Evolutionary conservation across 2,888 invertebrate species (phyloP), one percentile per base, ranked within the genome.

Genomic region (Drosophila cognata): DNA sequence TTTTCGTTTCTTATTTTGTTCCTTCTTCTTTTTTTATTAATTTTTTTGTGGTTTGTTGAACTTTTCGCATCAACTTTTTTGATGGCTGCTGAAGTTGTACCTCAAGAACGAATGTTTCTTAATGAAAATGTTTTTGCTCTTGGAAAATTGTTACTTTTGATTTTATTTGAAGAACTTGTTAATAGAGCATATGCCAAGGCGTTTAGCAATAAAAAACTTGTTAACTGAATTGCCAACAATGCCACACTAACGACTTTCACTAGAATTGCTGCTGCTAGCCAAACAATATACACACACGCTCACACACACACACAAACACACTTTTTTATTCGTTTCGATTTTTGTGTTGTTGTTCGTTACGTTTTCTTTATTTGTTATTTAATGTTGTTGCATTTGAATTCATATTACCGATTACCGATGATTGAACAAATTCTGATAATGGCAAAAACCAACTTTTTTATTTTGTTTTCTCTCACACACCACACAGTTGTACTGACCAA

Each of bases 401-500:
- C n/a, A 55, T 60, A 65, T 69, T 46, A 50, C 28, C n/a, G 59
- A 57, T 70, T 59, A 59, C 38, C 41, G 43, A 53, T 72, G 46
- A 68, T 74, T 79, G 64, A 74, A 63, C 51, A 35, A 18, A 70
- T 70, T 55, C 33, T 74, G 67, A 70, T 75, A 64, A 76, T 75
- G 58, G 70, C 71, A 53, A 78, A 60, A 36, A 79, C 69, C 55
- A 52, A 69, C 69, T 51, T 73, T 77, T 74, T 74, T 71, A 74
- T 84, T 83, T 83, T 77, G 74, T 79, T 89, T 79, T 88, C 75
- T 88, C 81, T 79, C 75, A 84, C 74, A 91, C 92, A 74, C 91
- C 74, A 87, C 91, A 90, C 90, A 88, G 88, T 88, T 85, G 88
- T 88, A 91, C 92, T 93, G 91, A 93, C 93, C 91, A 93, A 93